Evolutionary conservation across 2,797 vertebrate genomes (phyloP).

Genomic region (Pseudocheirus occidentalis): DNA sequence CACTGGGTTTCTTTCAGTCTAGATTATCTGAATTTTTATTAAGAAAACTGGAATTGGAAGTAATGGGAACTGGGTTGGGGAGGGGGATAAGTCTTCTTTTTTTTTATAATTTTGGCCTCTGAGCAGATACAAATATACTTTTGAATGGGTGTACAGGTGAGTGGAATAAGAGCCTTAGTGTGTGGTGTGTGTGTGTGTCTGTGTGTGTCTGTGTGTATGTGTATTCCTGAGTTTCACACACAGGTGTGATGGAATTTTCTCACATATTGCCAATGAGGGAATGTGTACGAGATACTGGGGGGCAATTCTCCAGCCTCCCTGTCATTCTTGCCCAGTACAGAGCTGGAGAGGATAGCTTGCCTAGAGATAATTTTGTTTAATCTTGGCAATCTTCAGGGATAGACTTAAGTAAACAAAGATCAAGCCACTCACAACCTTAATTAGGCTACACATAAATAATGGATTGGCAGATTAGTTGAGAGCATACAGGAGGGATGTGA

Average conservation of each 20-base stretch:
- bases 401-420: constrained; percentile 84
- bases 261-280: neutral
- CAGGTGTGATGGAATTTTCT: neutral
- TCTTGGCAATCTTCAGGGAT: constrained; percentile 78
- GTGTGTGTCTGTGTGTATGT: neutral
- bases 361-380: constrained; percentile 75
- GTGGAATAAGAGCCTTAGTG: neutral
- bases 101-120: neutral
- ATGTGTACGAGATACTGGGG: neutral
- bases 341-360: constrained; percentile 67
- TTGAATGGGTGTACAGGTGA: rapidly evolving
- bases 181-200: neutral
- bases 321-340: constrained; percentile 12
- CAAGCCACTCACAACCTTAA: constrained; percentile 84
- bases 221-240: neutral
- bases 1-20: constrained; percentile 76
- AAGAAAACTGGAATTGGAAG: constrained; percentile 73
- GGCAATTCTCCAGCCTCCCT: neutral
- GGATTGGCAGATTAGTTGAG: constrained; percentile 79
- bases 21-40: constrained; percentile 79
- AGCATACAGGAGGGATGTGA: constrained; percentile 63
- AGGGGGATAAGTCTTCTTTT: neutral
- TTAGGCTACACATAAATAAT: constrained; percentile 84
- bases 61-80: neutral
- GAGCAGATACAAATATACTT: neutral